Evolutionary conservation across 2,797 vertebrate species (phyloP).

Genomic region (Brachyrhaphis roseni): DNA sequence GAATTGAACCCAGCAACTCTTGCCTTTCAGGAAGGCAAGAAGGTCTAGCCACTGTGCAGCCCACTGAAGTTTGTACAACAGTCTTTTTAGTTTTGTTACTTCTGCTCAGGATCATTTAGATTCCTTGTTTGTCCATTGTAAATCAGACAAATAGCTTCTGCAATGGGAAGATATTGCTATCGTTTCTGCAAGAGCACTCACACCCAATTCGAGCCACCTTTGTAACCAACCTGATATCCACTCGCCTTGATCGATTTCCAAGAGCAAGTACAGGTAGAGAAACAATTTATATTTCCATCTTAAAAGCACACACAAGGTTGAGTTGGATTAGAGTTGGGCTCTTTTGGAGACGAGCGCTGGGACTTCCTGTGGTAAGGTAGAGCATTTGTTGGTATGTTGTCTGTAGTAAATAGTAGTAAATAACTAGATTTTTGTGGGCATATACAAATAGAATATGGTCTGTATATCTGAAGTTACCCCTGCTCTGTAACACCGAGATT

Average conservation of each 20-base stretch:
- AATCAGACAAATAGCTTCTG: conserved; percentile 28
- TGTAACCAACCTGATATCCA: conserved; percentile 1
- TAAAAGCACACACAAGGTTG: conserved; percentile 26
- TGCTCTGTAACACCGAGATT: conserved; percentile 68
- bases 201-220: conserved; percentile 39
- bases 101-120: conserved; percentile 38
- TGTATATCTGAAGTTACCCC: conserved; percentile 61
- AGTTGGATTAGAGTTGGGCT: conserved; percentile 41
- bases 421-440: conserved; percentile 54
- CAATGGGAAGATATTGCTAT: conserved; percentile 19
- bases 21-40: too few relatives aligned
- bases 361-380: conserved; percentile 26
- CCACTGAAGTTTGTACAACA: conserved; percentile 10
- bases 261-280: conserved; percentile 4
- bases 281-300: conserved; percentile 37
- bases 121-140: conserved; percentile 33
- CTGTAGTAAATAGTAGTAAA: conserved; percentile 43
- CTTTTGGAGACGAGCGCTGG: conserved; percentile 23
- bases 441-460: conserved; percentile 38
- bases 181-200: conserved; percentile 36
- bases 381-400: conserved; percentile 43
- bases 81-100: conserved; percentile 19
- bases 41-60: too few relatives aligned
- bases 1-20: too few relatives aligned
- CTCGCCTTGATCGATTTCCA: not conserved